Evolutionary conservation across 2,888 invertebrate genomes (phyloP), one percentile per base, ranked within the genome.

Genomic region (Doris montereyensis): DNA sequence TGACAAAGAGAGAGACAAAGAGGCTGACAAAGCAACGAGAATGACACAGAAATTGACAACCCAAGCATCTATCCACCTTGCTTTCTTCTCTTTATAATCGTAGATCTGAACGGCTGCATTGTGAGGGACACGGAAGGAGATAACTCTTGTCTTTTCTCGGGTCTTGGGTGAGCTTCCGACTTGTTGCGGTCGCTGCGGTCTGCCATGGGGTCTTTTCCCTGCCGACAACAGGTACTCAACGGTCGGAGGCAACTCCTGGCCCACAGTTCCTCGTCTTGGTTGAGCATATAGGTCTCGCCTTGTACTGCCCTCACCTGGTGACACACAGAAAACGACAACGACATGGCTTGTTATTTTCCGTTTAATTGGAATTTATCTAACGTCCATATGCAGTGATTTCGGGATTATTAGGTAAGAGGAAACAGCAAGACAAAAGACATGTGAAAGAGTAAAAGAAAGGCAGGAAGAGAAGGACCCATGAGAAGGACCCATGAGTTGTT

Each of bases 31-130:
- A n/a, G n/a, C n/a, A n/a, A n/a, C n/a, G n/a, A n/a, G n/a, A n/a
- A n/a, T n/a, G n/a, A n/a, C n/a, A n/a, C n/a, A n/a, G n/a, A n/a
- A n/a, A n/a, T n/a, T n/a, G n/a, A n/a, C n/a, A n/a, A n/a, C n/a
- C n/a, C n/a, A n/a, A n/a, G n/a, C n/a, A n/a, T n/a, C n/a, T 10
- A 68, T 79, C 32, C 77, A 90, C 90, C 90, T 88, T 10, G 93
- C 92, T 85, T 90, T 91, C 85, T 93, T 93, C 80, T 91, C 91
- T 83, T 93, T 93, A 85, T 92, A 93, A 84, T 93, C 93, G 85
- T 93, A 93, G 65, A 93, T 91, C 87, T 93, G 93, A 13, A 92
- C 92, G 72, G 92, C 92, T 10, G 92, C 92, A 87, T 93, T 93
- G 85, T 93, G 93, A 24, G 93, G 92, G 10, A 93, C 93, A 77